Conservation (phyloP, 1,140 invertebrate genomes). For the Meloidogyne hapla region DNA sequence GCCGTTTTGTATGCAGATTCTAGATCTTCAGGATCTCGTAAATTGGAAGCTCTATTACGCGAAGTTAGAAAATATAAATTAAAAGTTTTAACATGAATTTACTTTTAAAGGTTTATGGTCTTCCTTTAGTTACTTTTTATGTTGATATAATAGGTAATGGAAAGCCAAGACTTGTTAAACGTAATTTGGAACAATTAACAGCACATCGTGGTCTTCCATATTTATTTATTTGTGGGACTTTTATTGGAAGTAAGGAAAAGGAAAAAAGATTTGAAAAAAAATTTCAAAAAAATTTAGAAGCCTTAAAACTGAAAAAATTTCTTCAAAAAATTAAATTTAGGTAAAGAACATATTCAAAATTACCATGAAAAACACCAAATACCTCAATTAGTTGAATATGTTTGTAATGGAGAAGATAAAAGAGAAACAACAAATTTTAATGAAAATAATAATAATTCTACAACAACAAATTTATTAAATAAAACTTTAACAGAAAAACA, state of each 20-base stretch:
- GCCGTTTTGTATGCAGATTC: constrained; percentile 63
- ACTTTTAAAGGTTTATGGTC: constrained; percentile 45
- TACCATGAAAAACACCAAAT: constrained; percentile 59
- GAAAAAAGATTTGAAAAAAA: background rate
- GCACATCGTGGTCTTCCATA: constrained; percentile 62
- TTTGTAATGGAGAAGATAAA: constrained; percentile 38
- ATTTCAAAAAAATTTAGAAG: no score
- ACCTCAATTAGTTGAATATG: constrained; percentile 55
- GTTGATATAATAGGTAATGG: constrained; percentile 59
- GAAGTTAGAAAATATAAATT: constrained; percentile 45
- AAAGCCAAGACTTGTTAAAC: constrained; percentile 49
- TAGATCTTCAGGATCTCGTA: constrained; percentile 37
- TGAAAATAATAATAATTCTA: no score
- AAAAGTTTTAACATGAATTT: background rate
- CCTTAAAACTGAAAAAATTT: no score
- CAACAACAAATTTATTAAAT: no score
- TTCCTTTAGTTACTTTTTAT: constrained; percentile 63
- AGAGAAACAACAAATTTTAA: background rate
- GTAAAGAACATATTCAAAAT: constrained; percentile 60
- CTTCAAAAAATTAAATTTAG: constrained; percentile 38
- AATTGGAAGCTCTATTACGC: constrained; percentile 51
- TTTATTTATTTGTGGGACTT: constrained; percentile 64
- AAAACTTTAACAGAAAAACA: no score
- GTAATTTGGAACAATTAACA: constrained; percentile 57
- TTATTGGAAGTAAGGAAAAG: constrained; percentile 57